A percentile compares a stretch with the other conserved stretches of the same genome.
Evolutionary conservation across 2,113 vertebrate species (phyloP).

Genomic region (Plecotus auritus): DNA sequence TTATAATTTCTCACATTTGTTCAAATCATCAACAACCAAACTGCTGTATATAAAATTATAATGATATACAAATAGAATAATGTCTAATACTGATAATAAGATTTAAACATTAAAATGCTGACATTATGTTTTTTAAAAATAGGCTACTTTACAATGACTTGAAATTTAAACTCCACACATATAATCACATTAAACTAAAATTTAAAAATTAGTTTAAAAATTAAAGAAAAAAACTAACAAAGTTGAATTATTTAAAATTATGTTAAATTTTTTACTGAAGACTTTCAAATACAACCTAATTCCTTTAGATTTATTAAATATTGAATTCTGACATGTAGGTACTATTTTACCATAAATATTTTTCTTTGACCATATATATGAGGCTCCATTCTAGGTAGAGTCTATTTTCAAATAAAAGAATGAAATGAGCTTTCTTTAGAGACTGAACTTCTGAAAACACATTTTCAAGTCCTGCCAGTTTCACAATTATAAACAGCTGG

Average conservation of each 20-base stretch:
- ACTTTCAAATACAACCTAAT: not conserved
- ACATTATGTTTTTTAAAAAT: not conserved
- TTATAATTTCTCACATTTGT: not conserved
- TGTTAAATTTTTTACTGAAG: not conserved
- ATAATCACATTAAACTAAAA: not conserved
- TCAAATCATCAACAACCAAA: not conserved
- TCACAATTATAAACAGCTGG: not conserved
- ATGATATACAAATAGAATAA: not conserved
- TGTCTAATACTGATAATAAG: not conserved
- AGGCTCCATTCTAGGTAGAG: not conserved
- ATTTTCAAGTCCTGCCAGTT: not conserved
- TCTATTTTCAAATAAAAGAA: conserved; percentile 30
- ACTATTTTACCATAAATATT: not conserved
- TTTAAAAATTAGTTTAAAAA: conserved; percentile 9
- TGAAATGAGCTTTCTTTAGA: not conserved
- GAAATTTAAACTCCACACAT: not conserved
- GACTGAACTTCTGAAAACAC: not conserved
- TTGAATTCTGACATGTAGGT: not conserved
- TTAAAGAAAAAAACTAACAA: not conserved
- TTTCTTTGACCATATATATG: not conserved
- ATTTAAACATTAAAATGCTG: not conserved
- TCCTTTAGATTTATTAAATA: not conserved
- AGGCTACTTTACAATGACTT: not conserved
- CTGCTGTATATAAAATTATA: not conserved
- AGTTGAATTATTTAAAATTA: not conserved